phyloP scores from a whole-genome alignment of 2,113 vertebrate genomes.

The Plecotus auritus region DNA sequence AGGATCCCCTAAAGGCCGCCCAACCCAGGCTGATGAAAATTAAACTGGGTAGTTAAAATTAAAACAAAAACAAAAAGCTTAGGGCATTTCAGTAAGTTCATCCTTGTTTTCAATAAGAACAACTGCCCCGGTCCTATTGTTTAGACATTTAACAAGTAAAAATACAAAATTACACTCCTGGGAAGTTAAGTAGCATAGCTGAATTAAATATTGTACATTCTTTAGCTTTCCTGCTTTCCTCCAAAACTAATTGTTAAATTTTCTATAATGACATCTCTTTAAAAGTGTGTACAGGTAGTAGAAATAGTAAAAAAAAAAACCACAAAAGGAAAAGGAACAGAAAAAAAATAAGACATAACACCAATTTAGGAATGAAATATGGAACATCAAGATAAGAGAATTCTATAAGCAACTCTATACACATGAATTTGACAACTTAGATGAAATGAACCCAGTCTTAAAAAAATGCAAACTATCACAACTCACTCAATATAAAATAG shows the following conservation, averaged over 20 bases:
- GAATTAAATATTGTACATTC: not conserved
- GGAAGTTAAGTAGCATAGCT: not conserved
- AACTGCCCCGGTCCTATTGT: not conserved
- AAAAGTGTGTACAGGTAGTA: not conserved
- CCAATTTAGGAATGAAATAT: not conserved
- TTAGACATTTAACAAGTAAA: slow-evolving; percentile 45
- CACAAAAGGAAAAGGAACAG: not conserved
- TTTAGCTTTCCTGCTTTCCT: not conserved
- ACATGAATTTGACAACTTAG: not conserved
- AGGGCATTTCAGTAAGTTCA: slow-evolving; percentile 1
- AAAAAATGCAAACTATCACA: not conserved
- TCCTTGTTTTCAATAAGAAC: not conserved
- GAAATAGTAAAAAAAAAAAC: not conserved
- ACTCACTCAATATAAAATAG: not conserved
- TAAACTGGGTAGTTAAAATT: slow-evolving; percentile 9
- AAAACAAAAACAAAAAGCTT: not conserved
- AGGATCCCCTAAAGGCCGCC: not conserved
- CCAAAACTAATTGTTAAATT: slow-evolving; percentile 15
- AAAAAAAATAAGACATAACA: not conserved
- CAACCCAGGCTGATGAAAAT: not conserved
- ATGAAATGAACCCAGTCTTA: not conserved
- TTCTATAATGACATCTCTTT: slow-evolving; percentile 12
- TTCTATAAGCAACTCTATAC: not conserved
- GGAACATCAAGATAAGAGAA: not conserved
- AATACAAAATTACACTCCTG: slow-evolving; percentile 16